These are phyloP conservation scores for Aspidapion aeneum DNA, from an alignment of 2,888 invertebrate species.

Conservation along the genomic window DNA sequence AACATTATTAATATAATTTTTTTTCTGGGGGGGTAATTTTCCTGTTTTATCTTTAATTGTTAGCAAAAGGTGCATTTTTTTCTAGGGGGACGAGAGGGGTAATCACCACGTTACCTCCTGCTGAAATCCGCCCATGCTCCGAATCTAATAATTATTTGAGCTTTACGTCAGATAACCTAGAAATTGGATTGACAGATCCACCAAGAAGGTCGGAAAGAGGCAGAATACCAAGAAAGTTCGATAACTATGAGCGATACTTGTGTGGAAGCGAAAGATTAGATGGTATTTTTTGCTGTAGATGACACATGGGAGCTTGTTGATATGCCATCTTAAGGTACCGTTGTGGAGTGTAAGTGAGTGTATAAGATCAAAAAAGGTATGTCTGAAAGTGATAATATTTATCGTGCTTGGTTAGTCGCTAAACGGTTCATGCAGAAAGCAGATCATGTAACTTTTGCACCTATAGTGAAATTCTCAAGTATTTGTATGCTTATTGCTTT, in stretches of 20 bases:
- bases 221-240: slow-evolving; percentile 21
- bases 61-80: no score
- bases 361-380: slow-evolving; percentile 32
- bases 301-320: slow-evolving; percentile 33
- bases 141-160: neutral
- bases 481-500: slow-evolving; percentile 28
- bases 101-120: no score
- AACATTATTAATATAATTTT: no score
- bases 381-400: slow-evolving; percentile 24
- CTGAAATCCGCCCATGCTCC: no score
- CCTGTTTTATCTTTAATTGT: no score
- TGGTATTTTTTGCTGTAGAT: slow-evolving; percentile 35
- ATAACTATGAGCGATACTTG: slow-evolving; percentile 12
- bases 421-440: slow-evolving; percentile 29
- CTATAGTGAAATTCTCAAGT: slow-evolving; percentile 24
- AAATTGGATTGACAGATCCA: slow-evolving; percentile 6
- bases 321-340: slow-evolving; percentile 22
- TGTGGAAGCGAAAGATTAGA: slow-evolving; percentile 4
- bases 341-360: slow-evolving; percentile 37
- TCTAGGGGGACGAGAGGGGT: no score
- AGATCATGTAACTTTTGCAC: slow-evolving; percentile 30
- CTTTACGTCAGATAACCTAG: slow-evolving; percentile 18
- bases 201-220: slow-evolving; percentile 17
- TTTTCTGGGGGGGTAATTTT: no score
- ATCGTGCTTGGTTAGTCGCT: slow-evolving; percentile 30